phyloP scores from a whole-genome alignment of 2,888 invertebrate genomes.

The Pheosia gnoma region DNA sequence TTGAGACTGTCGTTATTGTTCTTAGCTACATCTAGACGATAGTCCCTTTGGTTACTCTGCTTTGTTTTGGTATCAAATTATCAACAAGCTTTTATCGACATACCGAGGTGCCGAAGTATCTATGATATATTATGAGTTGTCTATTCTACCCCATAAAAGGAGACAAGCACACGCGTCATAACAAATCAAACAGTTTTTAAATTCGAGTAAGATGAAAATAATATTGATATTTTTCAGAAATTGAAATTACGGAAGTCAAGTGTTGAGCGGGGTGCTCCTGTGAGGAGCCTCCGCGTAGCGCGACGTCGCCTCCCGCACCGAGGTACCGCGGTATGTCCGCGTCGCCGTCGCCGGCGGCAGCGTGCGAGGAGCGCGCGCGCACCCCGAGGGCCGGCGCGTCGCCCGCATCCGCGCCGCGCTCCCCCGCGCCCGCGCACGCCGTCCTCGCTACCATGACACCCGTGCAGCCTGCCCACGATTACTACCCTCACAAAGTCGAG shows the following conservation, averaged over 20 bases:
- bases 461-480: constrained; percentile 91
- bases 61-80: not conserved
- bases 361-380: constrained; percentile 73
- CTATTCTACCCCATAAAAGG: not conserved
- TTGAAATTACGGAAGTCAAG: constrained; percentile 53
- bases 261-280: constrained; percentile 75
- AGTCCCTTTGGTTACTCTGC: not conserved
- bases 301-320: constrained; percentile 60
- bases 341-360: constrained; percentile 68
- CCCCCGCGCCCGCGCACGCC: constrained; percentile 88
- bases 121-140: not conserved
- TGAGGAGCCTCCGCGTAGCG: constrained; percentile 68
- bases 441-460: constrained; percentile 95
- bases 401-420: constrained; percentile 80
- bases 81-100: too few species aligned
- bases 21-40: not conserved
- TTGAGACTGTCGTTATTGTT: not conserved
- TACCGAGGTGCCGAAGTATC: too few species aligned
- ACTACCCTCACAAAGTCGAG: constrained; percentile 84
- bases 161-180: constrained; percentile 3
- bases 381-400: constrained; percentile 76
- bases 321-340: constrained; percentile 75
- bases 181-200: not conserved
- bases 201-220: not conserved
- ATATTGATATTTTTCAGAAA: constrained; percentile 67